Conservation (phyloP, 2,888 invertebrate genomes). For the Cheilosia variabilis region DNA sequence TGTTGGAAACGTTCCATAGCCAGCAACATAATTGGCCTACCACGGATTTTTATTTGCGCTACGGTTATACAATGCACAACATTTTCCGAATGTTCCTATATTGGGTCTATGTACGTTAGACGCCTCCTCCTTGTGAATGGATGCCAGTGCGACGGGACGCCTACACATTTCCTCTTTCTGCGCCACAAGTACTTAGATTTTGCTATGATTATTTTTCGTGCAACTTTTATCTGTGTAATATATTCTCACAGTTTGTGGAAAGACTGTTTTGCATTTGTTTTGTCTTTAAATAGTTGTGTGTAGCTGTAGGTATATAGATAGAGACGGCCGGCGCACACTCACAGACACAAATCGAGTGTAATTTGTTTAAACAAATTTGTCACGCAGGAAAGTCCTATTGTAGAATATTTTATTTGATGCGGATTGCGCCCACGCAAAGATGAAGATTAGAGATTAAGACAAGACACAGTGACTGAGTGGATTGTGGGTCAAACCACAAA, state of each 20-base stretch:
- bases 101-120: conserved; percentile 18
- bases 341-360: conserved; percentile 59
- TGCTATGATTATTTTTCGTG: conserved; percentile 70
- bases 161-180: conserved; percentile 67
- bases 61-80: conserved; percentile 30
- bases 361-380: conserved; percentile 76
- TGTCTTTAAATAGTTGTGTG: conserved; percentile 13
- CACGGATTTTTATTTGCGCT: conserved; percentile 41
- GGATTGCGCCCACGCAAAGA: conserved; percentile 68
- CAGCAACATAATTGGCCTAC: conserved; percentile 71
- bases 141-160: conserved; percentile 44
- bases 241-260: conserved; percentile 73
- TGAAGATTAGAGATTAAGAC: conserved; percentile 61
- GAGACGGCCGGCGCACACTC: conserved; percentile 7
- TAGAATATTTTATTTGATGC: conserved; percentile 70
- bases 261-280: conserved; percentile 47
- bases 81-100: conserved; percentile 63
- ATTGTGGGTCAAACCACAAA: conserved; percentile 38
- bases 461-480: conserved; percentile 8
- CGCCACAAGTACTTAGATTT: conserved; percentile 65
- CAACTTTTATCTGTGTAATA: conserved; percentile 71
- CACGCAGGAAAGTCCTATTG: conserved; percentile 75
- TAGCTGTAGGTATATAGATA: background rate
- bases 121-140: conserved; percentile 55
- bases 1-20: conserved; percentile 32